Percentiles rank a stretch among this genome's conserved stretches.
These are phyloP conservation scores for Lasioglossum leucozonium DNA, from an alignment of 2,888 invertebrate species.

Conservation along the genomic window DNA sequence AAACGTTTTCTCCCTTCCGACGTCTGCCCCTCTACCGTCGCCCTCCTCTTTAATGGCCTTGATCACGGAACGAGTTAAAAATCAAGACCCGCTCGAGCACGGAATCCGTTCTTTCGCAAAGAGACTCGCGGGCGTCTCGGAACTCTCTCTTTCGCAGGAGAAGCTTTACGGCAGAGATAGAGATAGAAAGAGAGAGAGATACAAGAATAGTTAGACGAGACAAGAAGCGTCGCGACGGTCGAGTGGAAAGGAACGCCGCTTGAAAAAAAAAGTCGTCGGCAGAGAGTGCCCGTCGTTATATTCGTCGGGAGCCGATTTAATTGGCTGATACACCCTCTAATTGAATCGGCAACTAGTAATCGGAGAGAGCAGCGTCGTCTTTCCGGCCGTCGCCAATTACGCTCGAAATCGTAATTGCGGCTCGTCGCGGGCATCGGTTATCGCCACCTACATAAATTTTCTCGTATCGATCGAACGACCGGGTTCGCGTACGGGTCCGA, in stretches of 20 bases:
- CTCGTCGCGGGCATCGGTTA: neutral
- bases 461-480: neutral
- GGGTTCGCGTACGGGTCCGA: neutral
- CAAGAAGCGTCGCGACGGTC: neutral
- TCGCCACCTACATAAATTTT: slow-evolving; percentile 5
- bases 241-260: neutral
- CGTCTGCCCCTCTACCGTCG: slow-evolving; percentile 34
- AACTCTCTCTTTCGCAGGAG: neutral
- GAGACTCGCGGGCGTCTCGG: slow-evolving; percentile 5
- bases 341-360: slow-evolving; percentile 33
- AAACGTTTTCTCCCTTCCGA: slow-evolving; percentile 39
- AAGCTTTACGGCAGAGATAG: neutral
- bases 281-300: slow-evolving; percentile 18
- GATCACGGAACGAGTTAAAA: slow-evolving; percentile 79
- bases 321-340: slow-evolving; percentile 38
- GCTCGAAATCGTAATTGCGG: slow-evolving; percentile 38
- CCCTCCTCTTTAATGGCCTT: slow-evolving; percentile 74
- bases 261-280: slow-evolving; percentile 18
- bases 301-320: slow-evolving; percentile 41
- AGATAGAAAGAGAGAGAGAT: neutral
- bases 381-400: slow-evolving; percentile 30
- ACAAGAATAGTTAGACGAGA: neutral
- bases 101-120: slow-evolving; percentile 53
- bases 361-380: slow-evolving; percentile 28
- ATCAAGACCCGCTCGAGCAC: slow-evolving; percentile 69